Evolutionary conservation across 2,113 vertebrate genomes (phyloP).

Genomic region (Paramisgurnus dabryanus): DNA sequence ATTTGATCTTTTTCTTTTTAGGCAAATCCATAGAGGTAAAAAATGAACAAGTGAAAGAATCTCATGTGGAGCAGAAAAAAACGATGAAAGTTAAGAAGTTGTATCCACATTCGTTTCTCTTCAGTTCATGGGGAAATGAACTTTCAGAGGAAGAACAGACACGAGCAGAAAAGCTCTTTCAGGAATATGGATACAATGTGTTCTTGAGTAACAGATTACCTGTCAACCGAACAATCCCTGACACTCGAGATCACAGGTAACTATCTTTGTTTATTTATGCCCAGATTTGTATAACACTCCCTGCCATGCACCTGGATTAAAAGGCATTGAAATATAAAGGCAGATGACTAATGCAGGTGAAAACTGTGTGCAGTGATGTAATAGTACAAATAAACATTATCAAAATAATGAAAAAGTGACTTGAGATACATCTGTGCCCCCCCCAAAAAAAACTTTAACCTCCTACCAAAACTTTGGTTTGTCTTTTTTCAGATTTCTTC

Average conservation of each 20-base stretch:
- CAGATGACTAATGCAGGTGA: too few species aligned
- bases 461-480: too few species aligned
- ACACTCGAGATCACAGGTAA: constrained; percentile 68
- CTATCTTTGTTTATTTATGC: background rate
- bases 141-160: constrained; percentile 70
- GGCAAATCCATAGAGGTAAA: background rate
- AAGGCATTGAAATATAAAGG: too few species aligned
- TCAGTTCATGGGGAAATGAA: constrained; percentile 63
- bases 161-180: constrained; percentile 63
- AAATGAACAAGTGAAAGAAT: background rate
- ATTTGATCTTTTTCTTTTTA: constrained; percentile 9
- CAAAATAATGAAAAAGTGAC: too few species aligned
- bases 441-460: too few species aligned
- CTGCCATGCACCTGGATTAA: background rate
- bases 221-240: constrained; percentile 68
- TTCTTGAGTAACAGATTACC: constrained; percentile 73
- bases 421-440: too few species aligned
- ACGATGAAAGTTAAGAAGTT: constrained; percentile 61
- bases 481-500: too few species aligned
- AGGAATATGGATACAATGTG: constrained; percentile 71
- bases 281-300: background rate
- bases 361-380: too few species aligned
- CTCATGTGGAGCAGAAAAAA: background rate
- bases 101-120: constrained; percentile 67
- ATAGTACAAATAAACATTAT: too few species aligned